A percentile compares a stretch with the other conserved stretches of the same genome.
These are phyloP conservation scores for Apogon talboti DNA, from an alignment of 2,797 vertebrate species.

Conservation along the genomic window DNA sequence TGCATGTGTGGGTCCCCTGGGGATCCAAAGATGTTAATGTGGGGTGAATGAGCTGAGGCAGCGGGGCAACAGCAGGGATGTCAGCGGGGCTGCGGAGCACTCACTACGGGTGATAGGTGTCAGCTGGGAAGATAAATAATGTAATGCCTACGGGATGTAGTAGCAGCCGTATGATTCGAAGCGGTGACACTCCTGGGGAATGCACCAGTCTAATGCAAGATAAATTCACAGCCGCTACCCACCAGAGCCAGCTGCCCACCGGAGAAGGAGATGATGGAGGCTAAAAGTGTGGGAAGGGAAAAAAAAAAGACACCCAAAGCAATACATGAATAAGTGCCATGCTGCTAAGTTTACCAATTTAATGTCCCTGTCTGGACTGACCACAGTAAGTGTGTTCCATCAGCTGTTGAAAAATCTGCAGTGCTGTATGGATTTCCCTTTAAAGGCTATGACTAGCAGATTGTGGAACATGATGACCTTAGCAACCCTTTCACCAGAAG, in stretches of 20 bases:
- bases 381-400: conserved; percentile 19
- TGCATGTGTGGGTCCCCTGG: conserved; percentile 28
- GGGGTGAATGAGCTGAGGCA: conserved; percentile 49
- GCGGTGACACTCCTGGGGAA: conserved; percentile 51
- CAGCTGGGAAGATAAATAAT: conserved; percentile 71
- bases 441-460: conserved; percentile 27
- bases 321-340: background rate
- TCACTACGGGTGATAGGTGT: conserved; percentile 60
- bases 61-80: conserved; percentile 57
- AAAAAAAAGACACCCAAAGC: background rate
- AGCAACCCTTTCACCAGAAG: conserved; percentile 8
- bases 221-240: conserved; percentile 40
- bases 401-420: conserved; percentile 30
- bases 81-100: conserved; percentile 50
- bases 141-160: conserved; percentile 56
- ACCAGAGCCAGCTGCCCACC: conserved; percentile 7
- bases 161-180: conserved; percentile 56
- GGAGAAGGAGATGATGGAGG: conserved; percentile 7
- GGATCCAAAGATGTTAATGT: conserved; percentile 52
- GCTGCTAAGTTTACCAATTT: background rate
- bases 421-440: conserved; percentile 34
- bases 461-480: conserved; percentile 35
- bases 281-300: background rate
- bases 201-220: conserved; percentile 49
- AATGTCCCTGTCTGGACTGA: background rate